Evolutionary conservation across 2,797 vertebrate species (phyloP), one percentile per base, ranked within the genome.

Genomic region (Botia almorhae): DNA sequence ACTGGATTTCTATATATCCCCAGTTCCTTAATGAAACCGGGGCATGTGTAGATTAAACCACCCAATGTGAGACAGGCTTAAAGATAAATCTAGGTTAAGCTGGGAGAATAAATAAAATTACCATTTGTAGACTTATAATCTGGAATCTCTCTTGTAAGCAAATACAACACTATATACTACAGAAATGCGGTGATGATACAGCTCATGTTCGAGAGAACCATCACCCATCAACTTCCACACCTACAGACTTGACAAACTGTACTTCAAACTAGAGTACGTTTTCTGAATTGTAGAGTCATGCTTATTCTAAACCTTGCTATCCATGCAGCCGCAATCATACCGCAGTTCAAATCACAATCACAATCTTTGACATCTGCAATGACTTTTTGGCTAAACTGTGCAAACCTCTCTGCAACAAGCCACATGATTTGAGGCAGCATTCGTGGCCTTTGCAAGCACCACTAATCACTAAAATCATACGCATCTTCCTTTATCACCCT

Each of bases 71-170:
- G 53, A 67, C 21, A 29, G 14, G 48, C 55, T 76, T 79, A 50
- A 73, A 55, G 16, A 50, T 69, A 80, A 76, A 86, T 82, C 82
- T 75, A 80, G 84, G 80, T 58, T 80, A 83, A 83, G 26, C 69
- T 82, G 53, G 13, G 58, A 64, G 53, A 79, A 69, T 70, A n/a
- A 76, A 82, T 70, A 26, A 71, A 71, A 80, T 26, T 75, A 63
- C 69, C 64, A 74, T 60, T 71, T 16, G 46, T 43, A 73, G n/a
- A 46, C 2, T 2, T 7, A 64, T 63, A 77, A 81, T 56, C 74
- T 51, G 7, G 21, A 68, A 43, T 69, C 53, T 73, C 21, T 46
- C 43, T 56, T 19, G 2, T 71, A 68, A 74, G 53, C 53, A 56
- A 56, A 74, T 1, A 14, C 17, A 36, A 69, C 17, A 74, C 4